Base-by-base conservation (phyloP, 2,797 vertebrate species). In the Chelon auratus region DNA sequence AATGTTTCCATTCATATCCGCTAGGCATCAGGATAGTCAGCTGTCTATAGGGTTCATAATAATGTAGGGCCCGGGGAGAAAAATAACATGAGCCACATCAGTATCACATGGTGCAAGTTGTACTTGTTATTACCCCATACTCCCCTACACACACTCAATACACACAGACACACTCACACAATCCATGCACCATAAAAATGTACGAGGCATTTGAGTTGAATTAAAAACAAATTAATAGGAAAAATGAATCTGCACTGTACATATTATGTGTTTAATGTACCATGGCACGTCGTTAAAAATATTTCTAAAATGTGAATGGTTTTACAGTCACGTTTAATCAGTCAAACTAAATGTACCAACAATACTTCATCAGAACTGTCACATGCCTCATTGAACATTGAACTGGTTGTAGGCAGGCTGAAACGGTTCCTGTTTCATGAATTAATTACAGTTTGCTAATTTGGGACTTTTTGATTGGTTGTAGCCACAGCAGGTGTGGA, bases 401-500 rank as follows among this genome's bases (percentile, higher is more conserved):
- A 68, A 56, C 26, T 47, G 12, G 17, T 62, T 72, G 15, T 43
- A 18, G 20, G 26, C 14, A n/a, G 62, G 39, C 54, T 39, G 22
- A 58, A 62, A 67, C 15, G 39, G 40, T 17, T n/a, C 33, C 48
- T 14, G 9, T 77, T 61, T 56, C 40, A 20, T 65, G 48, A 13
- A 55, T 55, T 50, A 70, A 65, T 60, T 30, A 20, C 13, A 13
- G 11, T 37, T 11, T 20, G 18, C 47, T 40, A 62, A 48, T 57
- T 24, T 15, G 30, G 52, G 12, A 30, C 22, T 14, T 18, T 78
- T 13, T 80, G 65, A 15, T 79, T 78, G 75, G 54, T 58, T 82
- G 64, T 69, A 97, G 96, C 95, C 51, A 95, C 95, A 20, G 96
- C 95, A 75, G 96, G 95, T 68, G 86, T 94, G 81, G 90, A 96